Base-by-base conservation (phyloP, 2,888 invertebrate genomes). In the Tuberolachnus salignus region DNA sequence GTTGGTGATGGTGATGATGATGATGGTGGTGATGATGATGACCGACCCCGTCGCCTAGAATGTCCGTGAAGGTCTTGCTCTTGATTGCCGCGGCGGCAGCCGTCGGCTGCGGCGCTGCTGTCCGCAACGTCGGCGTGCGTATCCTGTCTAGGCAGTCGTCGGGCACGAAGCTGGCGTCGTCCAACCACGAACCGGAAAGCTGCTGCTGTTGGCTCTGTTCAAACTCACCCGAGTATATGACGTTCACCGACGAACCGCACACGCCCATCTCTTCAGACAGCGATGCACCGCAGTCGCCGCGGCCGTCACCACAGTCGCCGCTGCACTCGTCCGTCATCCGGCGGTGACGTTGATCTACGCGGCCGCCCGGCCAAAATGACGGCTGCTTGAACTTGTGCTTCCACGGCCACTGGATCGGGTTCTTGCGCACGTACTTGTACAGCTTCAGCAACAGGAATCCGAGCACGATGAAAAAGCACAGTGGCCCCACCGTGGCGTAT, bases 221-320 rank as follows among this genome's bases (percentile, higher is more conserved):
- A 57, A 84, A 84, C 42, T 83, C 82, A 55, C 84, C 84, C 1
- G 84, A 84, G 78, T 84, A 84, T 67, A 84, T 84, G 44, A 84
- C 84, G 14, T 83, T 83, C 11, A 84, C 82, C n/a, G 83, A 78
- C 59, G 82, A 80, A 64, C 82, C 81, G 59, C 64, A 53, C 59
- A 67, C 46, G 67, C 66, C 66, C 49, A 26, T 57, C 44, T 82
- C 83, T 23, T 81, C 81, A 80, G 81, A 3, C 69, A 71, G 10
- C 53, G 44, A 53, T 78, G 78, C 82, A 82, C 51, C 81, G 80
- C 81, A 80, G 57, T 70, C 53, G 14, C 72, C 46, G 63, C 57
- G 42, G 74, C 81, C 81, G 82, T 19, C 78, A 69, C 11, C 73
- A 61, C 26, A 59, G 19, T 53, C 80, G 72, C 81, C 81, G 71